phyloP scores from a whole-genome alignment of 2,113 vertebrate genomes.

The Sarotherodon lohbergeri region DNA sequence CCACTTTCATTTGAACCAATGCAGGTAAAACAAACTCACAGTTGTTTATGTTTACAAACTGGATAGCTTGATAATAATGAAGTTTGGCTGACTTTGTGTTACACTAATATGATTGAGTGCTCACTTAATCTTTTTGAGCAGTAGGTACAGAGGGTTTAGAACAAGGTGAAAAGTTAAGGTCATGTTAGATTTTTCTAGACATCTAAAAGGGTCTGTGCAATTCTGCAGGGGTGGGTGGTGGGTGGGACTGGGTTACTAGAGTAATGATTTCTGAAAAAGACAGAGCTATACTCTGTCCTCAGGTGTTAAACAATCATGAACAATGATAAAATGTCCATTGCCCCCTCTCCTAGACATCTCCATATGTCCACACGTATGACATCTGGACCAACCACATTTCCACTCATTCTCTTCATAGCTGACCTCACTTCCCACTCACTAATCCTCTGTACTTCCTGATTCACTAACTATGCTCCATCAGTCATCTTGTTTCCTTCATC shows the following conservation, averaged over 20 bases:
- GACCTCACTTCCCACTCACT: no score
- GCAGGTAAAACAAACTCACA: neutral
- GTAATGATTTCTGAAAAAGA: neutral
- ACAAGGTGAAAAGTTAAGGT: no score
- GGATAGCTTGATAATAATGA: no score
- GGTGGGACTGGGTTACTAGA: neutral
- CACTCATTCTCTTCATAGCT: fast-evolving
- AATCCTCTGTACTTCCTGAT: neutral
- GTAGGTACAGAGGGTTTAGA: no score
- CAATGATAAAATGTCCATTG: neutral
- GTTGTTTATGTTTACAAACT: neutral
- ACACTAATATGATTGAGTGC: no score
- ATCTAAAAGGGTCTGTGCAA: no score
- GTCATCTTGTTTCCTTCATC: fast-evolving
- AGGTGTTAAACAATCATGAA: neutral
- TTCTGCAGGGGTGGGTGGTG: no score
- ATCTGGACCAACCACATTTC: neutral
- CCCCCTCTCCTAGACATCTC: neutral
- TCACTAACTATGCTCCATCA: neutral
- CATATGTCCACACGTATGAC: neutral
- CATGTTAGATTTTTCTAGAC: no score
- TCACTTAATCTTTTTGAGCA: no score
- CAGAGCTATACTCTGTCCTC: neutral
- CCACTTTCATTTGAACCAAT: neutral
- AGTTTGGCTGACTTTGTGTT: no score